Conservation (phyloP, 2,888 invertebrate species). For the Glaucopsyche alexis region DNA sequence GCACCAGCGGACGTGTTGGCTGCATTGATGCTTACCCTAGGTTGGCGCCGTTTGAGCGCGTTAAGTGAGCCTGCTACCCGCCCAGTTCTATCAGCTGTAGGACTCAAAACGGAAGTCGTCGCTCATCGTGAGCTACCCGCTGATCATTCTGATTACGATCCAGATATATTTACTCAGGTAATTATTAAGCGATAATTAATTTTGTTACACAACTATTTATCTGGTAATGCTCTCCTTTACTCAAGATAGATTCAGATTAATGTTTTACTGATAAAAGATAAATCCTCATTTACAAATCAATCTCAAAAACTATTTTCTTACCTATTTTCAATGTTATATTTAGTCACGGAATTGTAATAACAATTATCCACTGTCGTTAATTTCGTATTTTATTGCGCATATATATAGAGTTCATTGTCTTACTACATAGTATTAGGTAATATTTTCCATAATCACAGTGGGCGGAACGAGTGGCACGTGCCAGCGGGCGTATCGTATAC, state of each 20-base stretch:
- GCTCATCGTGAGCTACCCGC: constrained; percentile 63
- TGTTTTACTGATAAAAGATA: background rate
- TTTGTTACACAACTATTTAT: background rate
- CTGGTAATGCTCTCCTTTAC: background rate
- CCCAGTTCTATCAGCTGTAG: constrained; percentile 49
- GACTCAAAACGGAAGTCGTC: constrained; percentile 49
- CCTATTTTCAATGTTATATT: constrained; percentile 8
- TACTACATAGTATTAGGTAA: background rate
- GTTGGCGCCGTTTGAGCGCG: constrained; percentile 60
- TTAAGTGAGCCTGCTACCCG: constrained; percentile 58
- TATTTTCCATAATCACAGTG: constrained; percentile 48
- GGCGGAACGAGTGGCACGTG: constrained; percentile 50
- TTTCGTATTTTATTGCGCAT: background rate
- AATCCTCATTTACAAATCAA: background rate
- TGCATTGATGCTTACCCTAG: constrained; percentile 46
- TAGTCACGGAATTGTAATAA: constrained; percentile 15
- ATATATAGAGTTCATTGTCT: background rate
- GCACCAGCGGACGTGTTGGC: constrained; percentile 44
- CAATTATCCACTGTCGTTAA: background rate
- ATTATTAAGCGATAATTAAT: background rate
- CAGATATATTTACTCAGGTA: constrained; percentile 40
- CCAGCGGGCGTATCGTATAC: constrained; percentile 86
- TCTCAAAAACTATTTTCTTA: background rate
- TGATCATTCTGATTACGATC: constrained; percentile 46
- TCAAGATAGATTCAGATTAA: background rate